Evolutionary conservation across 1,140 invertebrate genomes (phyloP), one percentile per base, ranked within the genome.

Genomic region (Drosophila willistoni): DNA sequence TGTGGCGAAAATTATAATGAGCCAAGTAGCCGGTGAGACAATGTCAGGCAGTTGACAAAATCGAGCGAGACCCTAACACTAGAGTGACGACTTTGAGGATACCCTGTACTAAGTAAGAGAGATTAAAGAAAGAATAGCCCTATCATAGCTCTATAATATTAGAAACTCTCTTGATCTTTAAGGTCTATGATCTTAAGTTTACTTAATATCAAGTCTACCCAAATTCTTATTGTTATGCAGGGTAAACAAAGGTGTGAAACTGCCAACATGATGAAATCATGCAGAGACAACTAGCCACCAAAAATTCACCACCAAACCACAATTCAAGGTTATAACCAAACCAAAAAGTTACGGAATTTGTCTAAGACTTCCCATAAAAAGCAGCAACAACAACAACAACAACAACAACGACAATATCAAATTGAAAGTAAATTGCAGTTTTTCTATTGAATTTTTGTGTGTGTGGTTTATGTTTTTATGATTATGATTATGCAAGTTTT

Each of bases 1-100:
- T 82, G 82, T 78, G 83, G 71, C 75, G 57, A 87, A 86, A 79
- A 87, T 86, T 75, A 76, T 86, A 82, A 86, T 86, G 83, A 78
- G 83, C 81, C 55, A 39, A 60, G 14, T 55, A 71, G 59, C 64
- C 55, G 78, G 61, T 65, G 81, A 51, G 44, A 85, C 78, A 86
- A 81, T 71, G 73, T 85, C 41, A 51, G 44, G n/a, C 44, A 51
- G 44, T 51, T 51, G 44, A 51, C 44, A 51, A 51, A 51, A 19
- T 7, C 7, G 17, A 1, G 3, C 9, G 2, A 19, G 17, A 7
- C n/a, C 3, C 44, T 19, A 3, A 47, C 0, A 19, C 14, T 0
- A 19, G 7, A 3, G 7, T 22, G 6, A 22, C 17, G 44, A 22
- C 19, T 51, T 12, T 1, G 3, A 7, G 6, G 7, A 22, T 51